A percentile compares a stretch with the other conserved stretches of the same genome.
phyloP scores from a whole-genome alignment of 2,888 invertebrate species.

The Pandemis corylana region DNA sequence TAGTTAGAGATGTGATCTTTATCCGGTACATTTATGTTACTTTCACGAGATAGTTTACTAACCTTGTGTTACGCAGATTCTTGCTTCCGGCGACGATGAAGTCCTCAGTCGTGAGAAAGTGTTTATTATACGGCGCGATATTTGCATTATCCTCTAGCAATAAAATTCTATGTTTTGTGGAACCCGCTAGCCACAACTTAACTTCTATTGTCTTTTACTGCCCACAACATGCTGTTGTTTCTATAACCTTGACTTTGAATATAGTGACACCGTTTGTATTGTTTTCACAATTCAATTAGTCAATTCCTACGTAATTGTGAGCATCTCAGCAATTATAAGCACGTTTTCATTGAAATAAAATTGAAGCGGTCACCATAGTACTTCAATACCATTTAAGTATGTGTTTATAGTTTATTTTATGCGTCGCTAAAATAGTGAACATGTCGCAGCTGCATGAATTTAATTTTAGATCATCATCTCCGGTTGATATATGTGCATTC shows the following conservation, averaged over 20 bases:
- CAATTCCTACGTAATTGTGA: no score
- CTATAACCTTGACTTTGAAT: no score
- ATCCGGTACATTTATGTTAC: constrained; percentile 43
- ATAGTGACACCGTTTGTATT: no score
- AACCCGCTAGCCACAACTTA: no score
- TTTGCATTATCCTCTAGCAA: constrained; percentile 17
- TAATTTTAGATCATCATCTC: background rate
- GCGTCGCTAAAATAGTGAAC: background rate
- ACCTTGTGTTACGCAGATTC: constrained; percentile 31
- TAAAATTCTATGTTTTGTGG: no score
- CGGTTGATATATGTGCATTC: constrained; percentile 7
- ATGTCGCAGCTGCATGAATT: constrained; percentile 8
- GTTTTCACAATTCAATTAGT: no score
- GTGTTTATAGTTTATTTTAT: background rate
- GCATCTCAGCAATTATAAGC: no score
- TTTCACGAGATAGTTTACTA: constrained; percentile 37
- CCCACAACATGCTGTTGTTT: no score
- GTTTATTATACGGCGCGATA: constrained; percentile 11
- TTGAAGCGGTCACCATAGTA: no score
- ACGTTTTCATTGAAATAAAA: no score
- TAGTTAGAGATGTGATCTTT: constrained; percentile 48
- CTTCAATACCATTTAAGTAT: no score
- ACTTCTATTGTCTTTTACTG: no score
- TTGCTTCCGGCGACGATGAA: constrained; percentile 29
- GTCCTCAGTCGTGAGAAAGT: constrained; percentile 36